Conservation (phyloP, 2,797 vertebrate genomes). For the Tenualosa ilisha region DNA sequence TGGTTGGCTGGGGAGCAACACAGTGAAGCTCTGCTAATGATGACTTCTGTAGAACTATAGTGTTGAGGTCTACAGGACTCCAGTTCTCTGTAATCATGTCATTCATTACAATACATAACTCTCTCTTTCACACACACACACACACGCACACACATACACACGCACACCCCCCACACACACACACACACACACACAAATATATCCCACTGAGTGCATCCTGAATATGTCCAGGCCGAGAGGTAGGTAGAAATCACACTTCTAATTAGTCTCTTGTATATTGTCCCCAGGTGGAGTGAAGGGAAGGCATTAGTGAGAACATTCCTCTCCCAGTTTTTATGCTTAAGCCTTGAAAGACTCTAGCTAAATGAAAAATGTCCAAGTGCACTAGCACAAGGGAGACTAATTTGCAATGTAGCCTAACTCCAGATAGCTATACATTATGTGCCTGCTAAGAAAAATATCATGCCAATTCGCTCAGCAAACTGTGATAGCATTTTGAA, state of each 20-base stretch:
- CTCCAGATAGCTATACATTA: too few species aligned
- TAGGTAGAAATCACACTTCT: neutral
- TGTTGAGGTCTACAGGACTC: neutral
- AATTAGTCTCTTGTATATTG: neutral
- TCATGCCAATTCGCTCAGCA: too few species aligned
- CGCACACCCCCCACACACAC: constrained; percentile 8
- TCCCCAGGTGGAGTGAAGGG: neutral
- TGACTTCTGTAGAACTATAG: neutral
- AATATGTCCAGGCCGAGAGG: neutral
- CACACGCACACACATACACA: constrained; percentile 8
- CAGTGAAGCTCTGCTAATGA: neutral
- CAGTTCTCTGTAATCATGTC: too few species aligned
- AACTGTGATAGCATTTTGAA: too few species aligned
- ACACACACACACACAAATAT: neutral
- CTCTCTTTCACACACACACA: constrained; percentile 1
- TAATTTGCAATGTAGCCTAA: too few species aligned
- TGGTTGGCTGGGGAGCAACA: neutral
- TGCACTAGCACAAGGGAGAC: too few species aligned
- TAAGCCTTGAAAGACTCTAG: too few species aligned
- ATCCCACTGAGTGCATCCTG: too few species aligned
- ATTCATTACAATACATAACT: neutral
- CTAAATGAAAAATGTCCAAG: too few species aligned
- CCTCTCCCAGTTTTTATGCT: neutral
- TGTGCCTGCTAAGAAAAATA: too few species aligned
- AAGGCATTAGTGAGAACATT: neutral